Conservation (phyloP, 1,140 invertebrate species). For the Semibalanus balanoides region DNA sequence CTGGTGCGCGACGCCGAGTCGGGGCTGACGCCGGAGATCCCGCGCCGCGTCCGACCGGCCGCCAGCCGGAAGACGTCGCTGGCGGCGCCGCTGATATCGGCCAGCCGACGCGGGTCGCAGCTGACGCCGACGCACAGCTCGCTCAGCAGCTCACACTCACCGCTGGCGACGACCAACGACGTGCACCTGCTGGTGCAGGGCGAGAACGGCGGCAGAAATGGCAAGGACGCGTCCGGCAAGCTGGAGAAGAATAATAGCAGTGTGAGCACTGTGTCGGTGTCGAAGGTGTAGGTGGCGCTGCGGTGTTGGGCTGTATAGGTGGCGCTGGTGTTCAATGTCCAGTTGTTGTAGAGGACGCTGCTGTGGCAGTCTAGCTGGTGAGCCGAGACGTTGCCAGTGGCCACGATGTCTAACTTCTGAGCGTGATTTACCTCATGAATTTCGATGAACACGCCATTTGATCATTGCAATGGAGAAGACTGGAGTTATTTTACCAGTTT, state of each 20-base stretch:
- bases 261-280: not conserved
- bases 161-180: not conserved
- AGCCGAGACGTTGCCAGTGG: too few relatives aligned
- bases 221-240: not conserved
- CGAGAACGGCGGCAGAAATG: not conserved
- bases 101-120: not conserved
- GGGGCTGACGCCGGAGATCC: slow-evolving; percentile 17
- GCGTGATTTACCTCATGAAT: too few relatives aligned
- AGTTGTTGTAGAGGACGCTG: too few relatives aligned
- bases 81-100: too few relatives aligned
- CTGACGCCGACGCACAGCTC: not conserved
- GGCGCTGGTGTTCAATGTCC: not conserved
- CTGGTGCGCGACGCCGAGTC: slow-evolving; percentile 45
- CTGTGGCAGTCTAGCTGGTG: too few relatives aligned
- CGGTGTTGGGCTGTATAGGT: not conserved
- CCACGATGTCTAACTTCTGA: too few relatives aligned
- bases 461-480: too few relatives aligned
- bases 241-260: not conserved
- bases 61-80: too few relatives aligned
- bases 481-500: too few relatives aligned
- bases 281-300: not conserved
- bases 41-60: too few relatives aligned
- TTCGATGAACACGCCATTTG: too few relatives aligned
- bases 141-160: not conserved
- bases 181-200: not conserved